These are phyloP conservation scores for Pangasianodon gigas DNA, from an alignment of 2,113 vertebrate species.

Conservation along the genomic window DNA sequence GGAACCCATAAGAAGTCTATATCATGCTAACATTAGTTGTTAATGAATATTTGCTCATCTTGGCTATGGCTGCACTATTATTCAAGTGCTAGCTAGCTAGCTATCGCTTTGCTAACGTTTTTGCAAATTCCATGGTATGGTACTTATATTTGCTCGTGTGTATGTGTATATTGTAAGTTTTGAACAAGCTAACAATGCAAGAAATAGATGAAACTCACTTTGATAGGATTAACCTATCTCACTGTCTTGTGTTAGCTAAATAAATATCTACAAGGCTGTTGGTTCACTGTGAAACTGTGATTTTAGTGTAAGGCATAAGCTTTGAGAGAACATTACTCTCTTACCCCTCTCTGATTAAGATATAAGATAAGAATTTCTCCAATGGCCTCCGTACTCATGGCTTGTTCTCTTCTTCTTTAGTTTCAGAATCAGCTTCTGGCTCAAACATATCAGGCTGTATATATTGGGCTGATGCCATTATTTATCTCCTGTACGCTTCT, in stretches of 20 bases:
- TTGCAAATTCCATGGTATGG: neutral
- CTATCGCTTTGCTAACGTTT: neutral
- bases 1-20: neutral
- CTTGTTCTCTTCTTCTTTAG: neutral
- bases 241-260: neutral
- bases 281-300: neutral
- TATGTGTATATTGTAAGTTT: neutral
- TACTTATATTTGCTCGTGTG: neutral
- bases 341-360: neutral
- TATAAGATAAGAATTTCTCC: neutral
- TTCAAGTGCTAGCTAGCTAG: neutral
- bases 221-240: neutral
- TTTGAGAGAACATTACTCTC: neutral
- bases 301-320: neutral
- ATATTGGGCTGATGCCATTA: neutral
- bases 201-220: neutral
- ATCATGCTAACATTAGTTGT: neutral
- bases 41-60: neutral
- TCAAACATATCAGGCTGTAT: neutral
- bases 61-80: neutral
- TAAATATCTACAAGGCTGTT: neutral
- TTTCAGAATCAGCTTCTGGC: neutral
- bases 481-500: neutral
- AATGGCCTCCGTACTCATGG: neutral
- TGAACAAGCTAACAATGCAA: neutral